Evolutionary conservation across 2,888 invertebrate genomes (phyloP), one percentile per base, ranked within the genome.

Genomic region (Chloroclysta siterata): DNA sequence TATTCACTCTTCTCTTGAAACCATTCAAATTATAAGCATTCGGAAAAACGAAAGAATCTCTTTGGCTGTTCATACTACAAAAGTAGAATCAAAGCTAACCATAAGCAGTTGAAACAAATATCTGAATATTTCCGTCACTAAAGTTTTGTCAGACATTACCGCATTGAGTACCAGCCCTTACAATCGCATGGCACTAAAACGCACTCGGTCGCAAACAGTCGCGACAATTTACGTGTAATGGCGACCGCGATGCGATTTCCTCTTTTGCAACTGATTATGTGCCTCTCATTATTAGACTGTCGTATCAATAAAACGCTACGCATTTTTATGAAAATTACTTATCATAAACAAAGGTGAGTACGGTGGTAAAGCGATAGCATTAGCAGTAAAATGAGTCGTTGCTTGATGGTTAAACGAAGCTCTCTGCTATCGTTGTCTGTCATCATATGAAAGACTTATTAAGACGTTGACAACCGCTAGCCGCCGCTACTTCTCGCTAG

Each of bases 161-260:
- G 33, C 50, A 53, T n/a, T 54, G 29, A 4, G 42, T 8, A 17
- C 60, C 17, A 29, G 33, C 60, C 75, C 72, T 77, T 72, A 74
- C 55, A 66, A 53, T 59, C 56, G 22, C 58, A 36, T 53, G 61
- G 66, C 63, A 72, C 73, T 80, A 79, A 81, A 80, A 79, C 74
- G 75, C 80, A 81, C 78, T 69, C 65, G 79, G 70, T 66, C 68
- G 66, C 68, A 59, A 69, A 55, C 63, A 63, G 59, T 56, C 63
- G 68, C 68, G 72, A 76, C 70, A 72, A 70, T 74, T 76, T 68
- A 69, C 62, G 63, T 60, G 42, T 60, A 71, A 68, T 54, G 66
- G 60, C 69, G 70, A 69, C 72, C 75, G 59, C 68, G 44, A 51
- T 42, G 65, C 62, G 47, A 62, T 62, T 55, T 53, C 39, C 60